A percentile compares a stretch with the other conserved stretches of the same genome.
These are phyloP conservation scores for Rhaphigaster nebulosa DNA, from an alignment of 2,888 invertebrate genomes.

Conservation along the genomic window DNA sequence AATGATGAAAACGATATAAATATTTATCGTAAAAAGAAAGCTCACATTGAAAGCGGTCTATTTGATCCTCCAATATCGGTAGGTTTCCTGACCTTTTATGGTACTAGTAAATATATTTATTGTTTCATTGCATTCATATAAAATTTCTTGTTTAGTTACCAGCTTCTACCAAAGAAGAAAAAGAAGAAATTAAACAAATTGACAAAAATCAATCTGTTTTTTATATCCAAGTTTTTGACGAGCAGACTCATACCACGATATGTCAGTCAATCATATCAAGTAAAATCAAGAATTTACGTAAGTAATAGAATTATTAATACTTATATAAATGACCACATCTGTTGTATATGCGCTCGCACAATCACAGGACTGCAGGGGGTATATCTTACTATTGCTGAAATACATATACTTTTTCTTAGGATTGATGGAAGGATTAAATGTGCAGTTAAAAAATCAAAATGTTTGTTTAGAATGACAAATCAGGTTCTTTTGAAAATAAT, in stretches of 20 bases:
- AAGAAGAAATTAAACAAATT: conserved; percentile 30
- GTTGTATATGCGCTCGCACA: too few relatives aligned
- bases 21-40: conserved; percentile 39
- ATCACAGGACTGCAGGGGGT: too few relatives aligned
- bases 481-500: too few relatives aligned
- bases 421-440: too few relatives aligned
- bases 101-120: background rate
- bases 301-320: background rate
- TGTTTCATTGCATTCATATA: background rate
- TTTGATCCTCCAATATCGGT: background rate
- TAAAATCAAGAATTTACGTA: conserved; percentile 54
- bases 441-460: too few relatives aligned
- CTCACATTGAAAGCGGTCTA: conserved; percentile 26
- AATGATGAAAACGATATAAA: conserved; percentile 40
- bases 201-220: conserved; percentile 50
- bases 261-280: background rate
- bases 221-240: conserved; percentile 47
- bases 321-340: too few relatives aligned
- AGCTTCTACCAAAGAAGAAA: background rate
- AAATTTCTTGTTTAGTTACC: background rate
- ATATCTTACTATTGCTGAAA: too few relatives aligned
- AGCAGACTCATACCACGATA: background rate
- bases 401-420: too few relatives aligned
- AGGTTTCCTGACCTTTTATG: background rate
- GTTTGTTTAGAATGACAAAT: too few relatives aligned